phyloP scores from a whole-genome alignment of 2,888 invertebrate species.

The Euplagia quadripunctaria region DNA sequence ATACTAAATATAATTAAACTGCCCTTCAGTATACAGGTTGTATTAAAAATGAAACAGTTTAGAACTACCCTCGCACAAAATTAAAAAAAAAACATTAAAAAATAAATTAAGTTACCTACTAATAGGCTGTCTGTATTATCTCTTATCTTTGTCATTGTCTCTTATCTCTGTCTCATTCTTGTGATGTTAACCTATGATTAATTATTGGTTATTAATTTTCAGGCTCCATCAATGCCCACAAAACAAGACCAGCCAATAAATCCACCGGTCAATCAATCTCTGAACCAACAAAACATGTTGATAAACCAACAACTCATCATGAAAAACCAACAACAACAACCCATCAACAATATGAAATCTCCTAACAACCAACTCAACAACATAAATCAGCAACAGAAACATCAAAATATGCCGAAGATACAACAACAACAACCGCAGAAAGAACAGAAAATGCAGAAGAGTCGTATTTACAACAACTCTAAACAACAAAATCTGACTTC shows the following conservation, averaged over 20 bases:
- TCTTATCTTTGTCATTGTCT: too few species aligned
- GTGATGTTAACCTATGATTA: neutral
- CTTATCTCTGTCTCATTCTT: too few species aligned
- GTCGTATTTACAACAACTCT: constrained; percentile 72
- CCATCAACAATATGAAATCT: constrained; percentile 47
- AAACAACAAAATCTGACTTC: constrained; percentile 63
- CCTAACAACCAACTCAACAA: constrained; percentile 46
- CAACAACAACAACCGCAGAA: constrained; percentile 35
- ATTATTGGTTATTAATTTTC: constrained; percentile 25
- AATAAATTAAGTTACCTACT: too few species aligned
- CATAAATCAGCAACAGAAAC: constrained; percentile 29
- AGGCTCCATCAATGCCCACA: constrained; percentile 69
- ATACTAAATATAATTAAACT: too few species aligned
- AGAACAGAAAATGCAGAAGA: constrained; percentile 67
- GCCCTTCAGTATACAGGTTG: too few species aligned
- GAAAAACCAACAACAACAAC: constrained; percentile 53
- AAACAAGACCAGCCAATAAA: constrained; percentile 52
- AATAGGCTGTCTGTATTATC: too few species aligned
- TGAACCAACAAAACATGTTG: constrained; percentile 53
- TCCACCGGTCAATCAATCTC: constrained; percentile 35
- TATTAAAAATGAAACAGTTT: too few species aligned
- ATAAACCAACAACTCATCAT: constrained; percentile 63
- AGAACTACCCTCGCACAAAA: too few species aligned
- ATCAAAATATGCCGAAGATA: constrained; percentile 12
- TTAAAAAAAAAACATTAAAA: too few species aligned